Base-by-base conservation (phyloP, 2,888 invertebrate genomes). In the Leucophenga montana region DNA sequence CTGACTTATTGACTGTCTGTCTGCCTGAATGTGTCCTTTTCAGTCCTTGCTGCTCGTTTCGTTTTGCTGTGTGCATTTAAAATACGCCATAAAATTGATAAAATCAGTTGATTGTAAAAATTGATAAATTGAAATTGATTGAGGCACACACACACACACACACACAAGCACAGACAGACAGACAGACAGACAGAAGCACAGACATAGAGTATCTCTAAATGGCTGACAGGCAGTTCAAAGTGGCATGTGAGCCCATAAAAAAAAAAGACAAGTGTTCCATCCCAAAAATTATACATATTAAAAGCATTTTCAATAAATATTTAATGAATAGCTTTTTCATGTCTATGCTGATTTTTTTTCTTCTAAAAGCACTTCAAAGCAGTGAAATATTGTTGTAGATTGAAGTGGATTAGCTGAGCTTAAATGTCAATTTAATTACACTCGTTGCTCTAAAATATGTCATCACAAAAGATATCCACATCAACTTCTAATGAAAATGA, bases 21-120 rank as follows among this genome's bases (percentile, higher is more conserved):
- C 48, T 62, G 33, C 46, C 67, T 66, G 22, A 1, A 56, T 75
- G 59, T 73, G 78, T 75, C 73, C 75, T 65, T 75, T 54, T 59
- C 54, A 44, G 33, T 46, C 5, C n/a, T 59, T 48, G 20, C 16
- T 44, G 18, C 31, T 33, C 33, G 3, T 46, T 59, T 61, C 54
- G 46, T 57, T 44, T 27, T 57, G 68, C 72, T 69, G 73, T 71
- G 74, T 75, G 76, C 73, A 75, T 80, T 73, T 80, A 77, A 83
- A 82, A 83, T 76, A 82, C 83, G 77, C 81, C 77, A 83, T 83
- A 77, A 81, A 81, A 83, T 80, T 81, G 84, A 83, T 81, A 78
- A 81, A 81, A 81, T 81, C 81, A 81, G 81, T 80, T 81, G 81
- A 81, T 81, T 81, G 81, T 83, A 83, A 82, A 82, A 81, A 83